Evolutionary conservation across 2,888 invertebrate species (phyloP).

Genomic region (Diplolepis rosae): DNA sequence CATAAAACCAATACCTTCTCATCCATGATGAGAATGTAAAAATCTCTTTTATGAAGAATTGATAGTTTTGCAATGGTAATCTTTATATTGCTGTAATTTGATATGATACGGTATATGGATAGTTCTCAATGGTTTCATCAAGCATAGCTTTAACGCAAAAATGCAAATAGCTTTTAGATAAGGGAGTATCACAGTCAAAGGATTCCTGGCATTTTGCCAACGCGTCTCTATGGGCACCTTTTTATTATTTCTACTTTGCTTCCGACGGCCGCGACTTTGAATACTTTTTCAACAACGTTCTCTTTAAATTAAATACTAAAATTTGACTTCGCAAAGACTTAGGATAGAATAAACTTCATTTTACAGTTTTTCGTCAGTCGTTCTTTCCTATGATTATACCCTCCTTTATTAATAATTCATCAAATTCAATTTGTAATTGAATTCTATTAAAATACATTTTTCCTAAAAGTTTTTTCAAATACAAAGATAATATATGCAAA

Average conservation of each 20-base stretch:
- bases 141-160: not conserved
- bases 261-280: not conserved
- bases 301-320: no score
- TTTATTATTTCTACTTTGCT: not conserved
- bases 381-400: no score
- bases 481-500: no score
- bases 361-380: not conserved
- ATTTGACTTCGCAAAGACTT: not conserved
- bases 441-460: no score
- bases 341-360: not conserved
- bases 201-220: slow-evolving; percentile 1
- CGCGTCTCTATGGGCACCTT: not conserved
- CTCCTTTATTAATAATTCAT: no score
- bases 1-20: no score
- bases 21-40: no score
- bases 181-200: not conserved
- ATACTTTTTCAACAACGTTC: not conserved
- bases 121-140: not conserved
- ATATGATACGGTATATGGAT: not conserved
- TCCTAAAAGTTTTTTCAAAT: no score
- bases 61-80: no score
- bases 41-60: no score
- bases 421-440: no score
- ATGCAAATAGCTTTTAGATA: not conserved
- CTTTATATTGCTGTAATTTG: no score